Evolutionary conservation across 2,888 invertebrate species (phyloP).

Genomic region (Nezara viridula): DNA sequence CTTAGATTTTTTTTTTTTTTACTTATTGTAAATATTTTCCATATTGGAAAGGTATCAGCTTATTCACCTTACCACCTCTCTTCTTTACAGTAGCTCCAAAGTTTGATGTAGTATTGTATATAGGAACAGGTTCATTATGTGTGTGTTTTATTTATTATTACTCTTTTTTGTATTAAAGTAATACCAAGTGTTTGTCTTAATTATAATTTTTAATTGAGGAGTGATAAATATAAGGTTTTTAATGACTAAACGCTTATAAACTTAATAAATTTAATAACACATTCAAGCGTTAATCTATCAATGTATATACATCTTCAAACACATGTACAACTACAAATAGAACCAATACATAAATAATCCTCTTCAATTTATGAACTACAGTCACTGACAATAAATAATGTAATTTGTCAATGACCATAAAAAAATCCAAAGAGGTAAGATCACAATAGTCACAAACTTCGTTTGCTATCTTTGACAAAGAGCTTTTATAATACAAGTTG

Average conservation of each 20-base stretch:
- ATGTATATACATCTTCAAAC: constrained; percentile 18
- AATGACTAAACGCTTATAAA: neutral
- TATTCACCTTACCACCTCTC: no score
- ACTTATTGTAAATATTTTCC: no score
- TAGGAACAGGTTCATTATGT: no score
- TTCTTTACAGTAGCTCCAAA: no score
- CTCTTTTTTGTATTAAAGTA: no score
- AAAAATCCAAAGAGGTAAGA: neutral
- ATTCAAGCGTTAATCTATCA: neutral
- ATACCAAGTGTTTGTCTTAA: no score
- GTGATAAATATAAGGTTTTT: no score
- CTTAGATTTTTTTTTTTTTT: no score
- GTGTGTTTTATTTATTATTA: no score
- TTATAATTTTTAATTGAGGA: no score
- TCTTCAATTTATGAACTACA: neutral
- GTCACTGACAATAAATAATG: constrained; percentile 24
- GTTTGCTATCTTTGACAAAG: constrained; percentile 21
- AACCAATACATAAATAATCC: constrained; percentile 45
- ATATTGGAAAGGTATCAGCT: no score
- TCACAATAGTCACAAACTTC: neutral
- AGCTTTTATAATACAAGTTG: constrained; percentile 23
- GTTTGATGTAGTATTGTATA: no score
- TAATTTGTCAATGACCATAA: neutral
- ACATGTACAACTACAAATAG: neutral
- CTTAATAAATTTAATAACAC: neutral